Percentiles rank a stretch among this genome's conserved stretches.
These are phyloP conservation scores for Podarcis cretensis DNA, from an alignment of 2,113 vertebrate species.

Conservation along the genomic window DNA sequence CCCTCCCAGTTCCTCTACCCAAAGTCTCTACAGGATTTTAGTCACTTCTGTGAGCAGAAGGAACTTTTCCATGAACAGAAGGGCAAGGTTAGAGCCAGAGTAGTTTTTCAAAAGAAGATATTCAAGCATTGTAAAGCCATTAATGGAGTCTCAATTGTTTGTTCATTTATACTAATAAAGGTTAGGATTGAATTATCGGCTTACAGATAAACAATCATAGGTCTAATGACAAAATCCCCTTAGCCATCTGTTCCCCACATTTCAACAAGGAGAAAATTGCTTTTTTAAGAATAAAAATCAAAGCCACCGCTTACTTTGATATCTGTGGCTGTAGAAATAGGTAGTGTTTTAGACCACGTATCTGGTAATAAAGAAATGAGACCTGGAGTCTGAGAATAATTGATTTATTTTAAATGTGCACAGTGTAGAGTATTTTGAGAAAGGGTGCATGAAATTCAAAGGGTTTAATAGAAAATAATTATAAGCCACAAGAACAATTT, in stretches of 20 bases:
- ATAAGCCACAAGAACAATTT: conserved; percentile 55
- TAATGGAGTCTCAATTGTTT: neutral
- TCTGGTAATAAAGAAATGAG: conserved; percentile 15
- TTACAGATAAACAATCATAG: neutral
- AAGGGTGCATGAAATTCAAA: conserved; percentile 54
- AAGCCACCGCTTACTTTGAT: neutral
- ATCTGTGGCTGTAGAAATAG: neutral
- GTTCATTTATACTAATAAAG: neutral
- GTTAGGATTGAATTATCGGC: neutral
- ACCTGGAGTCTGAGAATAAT: conserved; percentile 42
- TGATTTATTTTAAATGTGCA: conserved; percentile 32
- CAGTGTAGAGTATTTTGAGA: conserved; percentile 9
- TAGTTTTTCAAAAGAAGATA: neutral
- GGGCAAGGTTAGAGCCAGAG: neutral
- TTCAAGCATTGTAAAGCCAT: neutral
- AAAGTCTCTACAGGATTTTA: too few relatives aligned
- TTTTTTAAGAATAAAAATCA: neutral
- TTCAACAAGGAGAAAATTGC: neutral
- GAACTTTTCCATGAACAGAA: neutral
- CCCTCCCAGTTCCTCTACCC: too few relatives aligned
- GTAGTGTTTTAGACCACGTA: neutral
- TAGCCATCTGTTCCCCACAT: neutral
- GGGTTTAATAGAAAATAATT: conserved; percentile 62
- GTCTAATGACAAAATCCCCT: neutral
- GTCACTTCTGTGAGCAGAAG: too few relatives aligned